Percentiles rank a stretch among this genome's conserved stretches.
These are phyloP conservation scores for Lepidocolaptes lacrymiger DNA, from an alignment of 2,797 vertebrate genomes.

Conservation along the genomic window DNA sequence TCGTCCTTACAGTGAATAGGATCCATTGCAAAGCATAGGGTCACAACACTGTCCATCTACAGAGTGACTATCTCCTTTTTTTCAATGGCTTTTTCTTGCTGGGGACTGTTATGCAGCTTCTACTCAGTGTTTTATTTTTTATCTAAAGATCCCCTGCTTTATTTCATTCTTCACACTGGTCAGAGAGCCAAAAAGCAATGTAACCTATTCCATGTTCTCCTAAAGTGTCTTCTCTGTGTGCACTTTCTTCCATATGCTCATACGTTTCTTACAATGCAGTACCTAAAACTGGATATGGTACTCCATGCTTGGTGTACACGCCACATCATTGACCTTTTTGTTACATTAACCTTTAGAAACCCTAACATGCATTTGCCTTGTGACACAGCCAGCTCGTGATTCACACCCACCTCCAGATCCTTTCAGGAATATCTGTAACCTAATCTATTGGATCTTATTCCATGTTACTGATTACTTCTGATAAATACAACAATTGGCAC, in stretches of 20 bases:
- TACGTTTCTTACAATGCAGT: not conserved
- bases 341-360: not conserved
- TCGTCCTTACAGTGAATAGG: not conserved
- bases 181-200: not conserved
- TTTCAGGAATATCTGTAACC: not conserved
- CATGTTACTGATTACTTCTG: not conserved
- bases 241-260: not conserved
- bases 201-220: not conserved
- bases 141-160: not conserved
- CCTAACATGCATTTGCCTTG: not conserved
- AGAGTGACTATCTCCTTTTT: not conserved
- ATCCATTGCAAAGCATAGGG: not conserved
- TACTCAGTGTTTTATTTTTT: not conserved
- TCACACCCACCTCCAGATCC: not conserved
- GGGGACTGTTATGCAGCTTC: not conserved
- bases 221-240: not conserved
- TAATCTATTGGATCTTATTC: not conserved
- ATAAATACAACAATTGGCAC: not conserved
- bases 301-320: not conserved
- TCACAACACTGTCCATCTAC: not conserved
- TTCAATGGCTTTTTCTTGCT: not conserved
- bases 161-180: not conserved
- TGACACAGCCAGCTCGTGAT: not conserved
- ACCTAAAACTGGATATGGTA: not conserved
- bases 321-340: not conserved